Percentiles rank a stretch among this genome's conserved stretches.
phyloP scores from a whole-genome alignment of 2,113 vertebrate species.

The Octodon degus region DNA sequence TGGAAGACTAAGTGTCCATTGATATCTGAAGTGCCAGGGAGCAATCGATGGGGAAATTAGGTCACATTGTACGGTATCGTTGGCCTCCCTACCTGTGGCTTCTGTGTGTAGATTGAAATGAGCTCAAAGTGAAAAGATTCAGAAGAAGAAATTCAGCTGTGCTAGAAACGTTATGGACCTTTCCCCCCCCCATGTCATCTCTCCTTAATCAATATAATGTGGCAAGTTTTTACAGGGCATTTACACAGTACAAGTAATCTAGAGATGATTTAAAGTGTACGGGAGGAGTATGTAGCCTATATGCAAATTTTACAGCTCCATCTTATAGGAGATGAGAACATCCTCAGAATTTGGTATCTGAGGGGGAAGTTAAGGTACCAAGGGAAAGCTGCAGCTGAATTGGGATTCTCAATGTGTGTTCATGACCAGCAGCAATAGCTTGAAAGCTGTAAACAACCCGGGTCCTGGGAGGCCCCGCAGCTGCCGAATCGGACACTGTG shows the following conservation, averaged over 20 bases:
- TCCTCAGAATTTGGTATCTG: no score
- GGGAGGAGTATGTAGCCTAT: not conserved
- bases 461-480: not conserved
- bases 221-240: not conserved
- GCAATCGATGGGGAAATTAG: accelerated
- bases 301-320: not conserved
- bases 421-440: not conserved
- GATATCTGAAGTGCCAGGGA: accelerated
- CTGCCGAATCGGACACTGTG: not conserved
- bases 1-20: accelerated
- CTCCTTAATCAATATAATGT: no score
- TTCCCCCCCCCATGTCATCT: not conserved
- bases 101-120: not conserved
- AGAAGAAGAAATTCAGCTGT: not conserved
- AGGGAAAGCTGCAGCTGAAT: not conserved
- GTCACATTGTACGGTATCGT: accelerated
- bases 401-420: accelerated
- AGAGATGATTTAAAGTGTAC: not conserved
- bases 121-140: not conserved
- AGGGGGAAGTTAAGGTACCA: not conserved
- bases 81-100: not conserved
- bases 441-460: accelerated
- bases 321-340: not conserved
- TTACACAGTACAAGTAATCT: not conserved
- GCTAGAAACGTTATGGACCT: no score